Evolutionary conservation across 1,140 invertebrate genomes (phyloP).

Genomic region (Hydropsyche tenuis): DNA sequence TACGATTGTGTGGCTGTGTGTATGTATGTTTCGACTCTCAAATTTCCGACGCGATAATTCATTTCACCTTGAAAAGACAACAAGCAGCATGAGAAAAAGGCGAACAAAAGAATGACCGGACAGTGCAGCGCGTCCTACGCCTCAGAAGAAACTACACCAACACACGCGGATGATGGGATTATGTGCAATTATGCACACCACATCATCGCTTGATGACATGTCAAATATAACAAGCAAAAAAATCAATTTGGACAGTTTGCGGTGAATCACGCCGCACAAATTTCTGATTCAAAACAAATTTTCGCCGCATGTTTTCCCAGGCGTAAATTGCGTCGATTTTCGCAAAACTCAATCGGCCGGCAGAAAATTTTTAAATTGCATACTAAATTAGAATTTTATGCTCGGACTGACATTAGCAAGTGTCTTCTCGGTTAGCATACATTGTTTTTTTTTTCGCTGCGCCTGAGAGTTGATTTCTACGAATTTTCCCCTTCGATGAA

Average conservation of each 20-base stretch:
- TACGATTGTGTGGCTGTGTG: not conserved
- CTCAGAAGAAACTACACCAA: constrained; percentile 10
- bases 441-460: too few species aligned
- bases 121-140: constrained; percentile 33
- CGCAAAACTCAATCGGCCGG: too few species aligned
- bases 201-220: not conserved
- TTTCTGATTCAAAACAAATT: not conserved
- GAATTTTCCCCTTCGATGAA: constrained; percentile 11
- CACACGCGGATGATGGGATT: not conserved
- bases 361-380: too few species aligned
- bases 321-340: too few species aligned
- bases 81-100: constrained; percentile 45
- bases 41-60: constrained; percentile 48
- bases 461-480: not conserved
- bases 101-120: constrained; percentile 45
- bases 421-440: too few species aligned
- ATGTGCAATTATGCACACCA: constrained; percentile 19
- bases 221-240: not conserved
- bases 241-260: not conserved
- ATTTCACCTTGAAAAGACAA: constrained; percentile 47
- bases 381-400: too few species aligned
- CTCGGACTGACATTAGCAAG: too few species aligned
- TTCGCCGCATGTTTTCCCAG: not conserved
- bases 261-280: not conserved
- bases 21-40: constrained; percentile 39